Conservation (phyloP, 2,888 invertebrate genomes). For the Pyrochroa serraticornis region DNA sequence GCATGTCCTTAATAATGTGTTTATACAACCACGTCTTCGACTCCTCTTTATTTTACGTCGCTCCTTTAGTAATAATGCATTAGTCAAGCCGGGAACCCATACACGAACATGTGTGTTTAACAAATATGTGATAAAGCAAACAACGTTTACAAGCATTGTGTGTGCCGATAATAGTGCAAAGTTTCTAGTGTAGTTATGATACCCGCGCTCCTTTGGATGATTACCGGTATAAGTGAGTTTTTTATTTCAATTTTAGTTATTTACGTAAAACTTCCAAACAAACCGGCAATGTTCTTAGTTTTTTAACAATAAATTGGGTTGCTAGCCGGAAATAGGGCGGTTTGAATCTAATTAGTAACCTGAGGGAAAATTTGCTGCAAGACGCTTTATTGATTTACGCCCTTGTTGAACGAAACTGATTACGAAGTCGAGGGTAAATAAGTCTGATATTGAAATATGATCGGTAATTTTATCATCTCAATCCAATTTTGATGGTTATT, state of each 20-base stretch:
- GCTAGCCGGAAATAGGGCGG: too few species aligned
- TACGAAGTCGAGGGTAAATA: too few species aligned
- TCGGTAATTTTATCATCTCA: too few species aligned
- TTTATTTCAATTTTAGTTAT: neutral
- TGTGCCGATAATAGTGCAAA: slow-evolving; percentile 15
- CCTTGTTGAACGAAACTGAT: too few species aligned
- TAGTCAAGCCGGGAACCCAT: slow-evolving; percentile 19
- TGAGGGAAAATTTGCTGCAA: too few species aligned
- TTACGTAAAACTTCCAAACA: too few species aligned
- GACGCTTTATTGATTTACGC: too few species aligned
- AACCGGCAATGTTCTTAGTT: too few species aligned
- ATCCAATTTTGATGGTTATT: too few species aligned
- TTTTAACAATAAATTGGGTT: too few species aligned
- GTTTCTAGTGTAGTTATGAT: slow-evolving; percentile 21
- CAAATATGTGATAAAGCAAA: slow-evolving; percentile 31
- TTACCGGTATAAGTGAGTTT: slow-evolving; percentile 18
- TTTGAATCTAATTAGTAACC: too few species aligned
- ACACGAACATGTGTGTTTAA: slow-evolving; percentile 21
- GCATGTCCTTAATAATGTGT: slow-evolving; percentile 28
- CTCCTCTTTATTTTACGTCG: slow-evolving; percentile 14
- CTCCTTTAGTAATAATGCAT: slow-evolving; percentile 12
- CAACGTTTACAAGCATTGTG: slow-evolving; percentile 16
- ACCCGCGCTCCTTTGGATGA: slow-evolving; percentile 19
- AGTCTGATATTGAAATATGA: too few species aligned
- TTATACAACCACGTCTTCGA: slow-evolving; percentile 4